These are phyloP conservation scores for Xyliphius kryptos DNA, from an alignment of 2,113 vertebrate species.

Conservation along the genomic window DNA sequence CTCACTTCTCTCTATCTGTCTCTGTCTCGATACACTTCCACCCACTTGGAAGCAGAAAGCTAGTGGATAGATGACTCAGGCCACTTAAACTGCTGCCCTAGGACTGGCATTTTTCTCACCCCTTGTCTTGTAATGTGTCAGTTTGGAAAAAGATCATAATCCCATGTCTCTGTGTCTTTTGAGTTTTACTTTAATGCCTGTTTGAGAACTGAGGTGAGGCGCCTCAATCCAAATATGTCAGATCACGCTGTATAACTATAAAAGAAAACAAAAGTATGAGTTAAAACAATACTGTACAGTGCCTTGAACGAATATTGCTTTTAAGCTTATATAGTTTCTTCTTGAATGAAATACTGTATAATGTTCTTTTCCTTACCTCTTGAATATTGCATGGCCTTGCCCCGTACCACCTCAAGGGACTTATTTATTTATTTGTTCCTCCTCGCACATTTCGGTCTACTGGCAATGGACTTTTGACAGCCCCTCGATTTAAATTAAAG, in stretches of 20 bases:
- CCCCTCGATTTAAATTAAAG: no score
- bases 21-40: background rate
- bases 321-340: no score
- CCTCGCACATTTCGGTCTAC: no score
- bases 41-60: background rate
- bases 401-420: no score
- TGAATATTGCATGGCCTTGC: no score
- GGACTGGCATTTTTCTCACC: conserved; percentile 55
- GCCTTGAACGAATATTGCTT: no score
- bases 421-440: no score
- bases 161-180: conserved; percentile 39
- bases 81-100: conserved; percentile 60
- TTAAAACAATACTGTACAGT: background rate
- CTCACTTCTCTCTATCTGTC: background rate
- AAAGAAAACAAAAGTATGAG: background rate
- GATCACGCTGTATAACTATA: conserved; percentile 49
- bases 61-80: conserved; percentile 11
- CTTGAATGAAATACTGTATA: no score
- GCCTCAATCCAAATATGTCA: conserved; percentile 61
- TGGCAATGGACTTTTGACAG: no score
- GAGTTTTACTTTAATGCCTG: conserved; percentile 61
- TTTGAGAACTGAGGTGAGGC: conserved; percentile 52
- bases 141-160: conserved; percentile 66
- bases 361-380: no score
- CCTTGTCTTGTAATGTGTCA: conserved; percentile 67